A percentile compares a stretch with the other conserved stretches of the same genome.
Evolutionary conservation across 2,888 invertebrate species (phyloP).

Genomic region (Drosophila sordidapex): DNA sequence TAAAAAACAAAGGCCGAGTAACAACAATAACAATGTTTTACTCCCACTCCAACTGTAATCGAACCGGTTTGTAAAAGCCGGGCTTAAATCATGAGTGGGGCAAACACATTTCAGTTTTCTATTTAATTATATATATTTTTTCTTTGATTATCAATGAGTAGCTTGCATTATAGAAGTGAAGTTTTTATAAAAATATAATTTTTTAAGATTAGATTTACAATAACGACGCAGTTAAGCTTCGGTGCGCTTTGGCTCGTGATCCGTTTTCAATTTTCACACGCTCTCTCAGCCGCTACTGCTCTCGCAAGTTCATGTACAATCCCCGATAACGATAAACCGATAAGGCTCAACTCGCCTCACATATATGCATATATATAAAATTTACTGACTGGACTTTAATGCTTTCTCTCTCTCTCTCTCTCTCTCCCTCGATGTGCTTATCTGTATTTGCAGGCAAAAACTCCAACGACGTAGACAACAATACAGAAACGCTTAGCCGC

Average conservation of each 20-base stretch:
- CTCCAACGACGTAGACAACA: conserved; percentile 21
- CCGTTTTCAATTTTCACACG: conserved; percentile 11
- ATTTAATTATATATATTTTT: not conserved
- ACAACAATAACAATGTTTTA: conserved; percentile 6
- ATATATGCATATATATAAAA: not conserved
- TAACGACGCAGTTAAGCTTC: conserved; percentile 36
- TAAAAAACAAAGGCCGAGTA: not conserved
- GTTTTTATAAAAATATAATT: not conserved
- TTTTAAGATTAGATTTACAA: conserved; percentile 36
- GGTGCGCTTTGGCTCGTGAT: conserved; percentile 27
- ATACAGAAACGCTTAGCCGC: conserved; percentile 35
- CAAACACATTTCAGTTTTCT: conserved; percentile 10
- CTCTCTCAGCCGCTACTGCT: conserved; percentile 10
- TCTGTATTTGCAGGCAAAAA: conserved; percentile 48
- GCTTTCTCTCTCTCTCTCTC: conserved; percentile 14
- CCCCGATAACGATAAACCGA: conserved; percentile 42
- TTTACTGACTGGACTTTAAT: conserved; percentile 24
- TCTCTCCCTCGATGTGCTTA: conserved; percentile 35
- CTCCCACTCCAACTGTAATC: conserved; percentile 37
- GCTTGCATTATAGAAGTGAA: conserved; percentile 3
- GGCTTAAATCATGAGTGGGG: conserved; percentile 2
- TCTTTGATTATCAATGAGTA: not conserved
- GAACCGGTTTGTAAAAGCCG: conserved; percentile 40
- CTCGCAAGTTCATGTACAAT: conserved; percentile 32
- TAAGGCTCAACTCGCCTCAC: conserved; percentile 28